Evolutionary conservation across 2,797 vertebrate species (phyloP).

Genomic region (Kryptolebias ocellatus): DNA sequence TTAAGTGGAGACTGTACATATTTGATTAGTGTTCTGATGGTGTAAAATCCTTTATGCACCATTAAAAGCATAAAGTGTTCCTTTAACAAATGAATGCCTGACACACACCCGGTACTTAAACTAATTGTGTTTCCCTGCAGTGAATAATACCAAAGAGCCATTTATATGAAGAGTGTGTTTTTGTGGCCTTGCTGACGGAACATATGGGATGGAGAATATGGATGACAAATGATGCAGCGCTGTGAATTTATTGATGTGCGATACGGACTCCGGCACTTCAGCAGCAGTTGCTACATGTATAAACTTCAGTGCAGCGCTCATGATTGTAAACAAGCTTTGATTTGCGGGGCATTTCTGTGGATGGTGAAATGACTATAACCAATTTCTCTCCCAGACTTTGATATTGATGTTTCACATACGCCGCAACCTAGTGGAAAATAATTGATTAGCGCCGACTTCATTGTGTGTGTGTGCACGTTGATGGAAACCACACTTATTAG

Average conservation of each 20-base stretch:
- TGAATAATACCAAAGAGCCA: conserved; percentile 54
- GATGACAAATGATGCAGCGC: conserved; percentile 52
- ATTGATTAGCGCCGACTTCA: conserved; percentile 44
- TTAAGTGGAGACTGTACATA: conserved; percentile 47
- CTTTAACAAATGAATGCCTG: conserved; percentile 59
- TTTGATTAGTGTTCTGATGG: conserved; percentile 51
- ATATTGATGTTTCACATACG: conserved; percentile 57
- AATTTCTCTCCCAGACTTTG: conserved; percentile 45
- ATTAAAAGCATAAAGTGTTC: conserved; percentile 61
- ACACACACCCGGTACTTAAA: conserved; percentile 53
- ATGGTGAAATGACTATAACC: conserved; percentile 39
- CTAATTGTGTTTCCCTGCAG: conserved; percentile 65
- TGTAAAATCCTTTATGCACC: conserved; percentile 54
- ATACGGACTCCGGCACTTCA: conserved; percentile 56
- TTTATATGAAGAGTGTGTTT: conserved; percentile 43
- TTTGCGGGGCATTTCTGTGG: conserved; percentile 39
- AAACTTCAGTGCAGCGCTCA: conserved; percentile 37
- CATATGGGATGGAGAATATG: conserved; percentile 16
- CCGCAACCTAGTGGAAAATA: conserved; percentile 37
- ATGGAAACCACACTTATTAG: conserved; percentile 31
- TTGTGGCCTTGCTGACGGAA: conserved; percentile 37
- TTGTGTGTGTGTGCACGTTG: conserved; percentile 10
- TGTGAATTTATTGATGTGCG: conserved; percentile 50
- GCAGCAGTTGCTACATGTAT: conserved; percentile 42
- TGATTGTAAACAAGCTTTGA: conserved; percentile 59